Evolutionary conservation across 2,113 vertebrate species (phyloP), one percentile per base, ranked within the genome.

Genomic region (Cinclus cinclus): DNA sequence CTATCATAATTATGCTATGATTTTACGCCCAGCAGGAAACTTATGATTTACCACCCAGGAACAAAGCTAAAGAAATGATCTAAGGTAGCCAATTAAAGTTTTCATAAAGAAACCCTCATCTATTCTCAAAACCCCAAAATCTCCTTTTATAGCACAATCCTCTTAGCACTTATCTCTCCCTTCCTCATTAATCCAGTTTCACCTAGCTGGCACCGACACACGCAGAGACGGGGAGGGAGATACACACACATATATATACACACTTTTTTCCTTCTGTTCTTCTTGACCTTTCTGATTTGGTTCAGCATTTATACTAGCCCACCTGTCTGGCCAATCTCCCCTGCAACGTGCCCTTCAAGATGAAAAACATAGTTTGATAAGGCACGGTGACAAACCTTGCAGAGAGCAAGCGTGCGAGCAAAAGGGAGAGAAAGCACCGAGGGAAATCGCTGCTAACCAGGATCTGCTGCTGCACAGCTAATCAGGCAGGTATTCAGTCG

Each of bases 401-500:
- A 67, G 87, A 92, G 95, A 90, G 82, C 83, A 62, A 77, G 88
- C 82, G 15, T 83, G 86, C 18, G 33, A 97, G 95, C 94, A 90
- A 95, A 90, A 96, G 97, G 93, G 96, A 95, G 78, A 95, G 90
- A 97, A 95, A 89, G 89, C 22, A 10, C 89, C 93, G 70, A 95
- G 94, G 96, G 97, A 97, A 97, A 97, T 96, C 58, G 64, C 89
- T 97, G 91, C 96, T 97, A 97, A 96, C 96, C 97, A 90, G 91
- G 95, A 95, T 97, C 97, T 97, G 97, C 96, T 95, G 95, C 97
- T 96, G 97, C 97, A 96, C 92, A 97, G 98, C 97, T 98, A 98
- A 98, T 98, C 98, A 98, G 96, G 98, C 98, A 99, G 98, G 98
- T 99, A 99, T 98, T 98, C 98, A 98, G 98, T 98, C 98, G 97